Evolutionary conservation across 2,797 vertebrate species (phyloP).

Genomic region (Ptychadena robeensis): DNA sequence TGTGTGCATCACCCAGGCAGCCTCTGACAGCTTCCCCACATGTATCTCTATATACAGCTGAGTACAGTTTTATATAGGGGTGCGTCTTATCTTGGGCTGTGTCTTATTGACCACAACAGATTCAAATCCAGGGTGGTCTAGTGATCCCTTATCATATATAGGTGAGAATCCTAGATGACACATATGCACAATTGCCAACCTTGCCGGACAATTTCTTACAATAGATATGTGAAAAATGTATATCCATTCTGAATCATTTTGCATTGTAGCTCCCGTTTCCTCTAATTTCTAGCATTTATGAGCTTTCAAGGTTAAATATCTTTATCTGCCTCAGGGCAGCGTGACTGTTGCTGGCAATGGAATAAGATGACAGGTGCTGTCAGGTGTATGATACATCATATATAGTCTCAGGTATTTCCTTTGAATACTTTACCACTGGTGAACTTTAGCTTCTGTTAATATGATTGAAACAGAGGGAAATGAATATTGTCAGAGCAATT

Average conservation of each 20-base stretch:
- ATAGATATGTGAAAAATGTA: not conserved
- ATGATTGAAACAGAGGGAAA: constrained; percentile 84
- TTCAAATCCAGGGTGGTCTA: no score
- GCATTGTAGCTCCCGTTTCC: constrained; percentile 4
- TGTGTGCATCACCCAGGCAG: no score
- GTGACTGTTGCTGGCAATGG: constrained; percentile 64
- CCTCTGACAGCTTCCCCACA: no score
- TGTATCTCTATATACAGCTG: no score
- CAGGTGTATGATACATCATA: constrained; percentile 71
- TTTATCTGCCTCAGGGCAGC: constrained; percentile 26
- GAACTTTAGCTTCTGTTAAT: constrained; percentile 79
- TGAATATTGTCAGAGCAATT: constrained; percentile 84
- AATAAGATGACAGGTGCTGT: constrained; percentile 66
- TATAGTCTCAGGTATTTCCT: constrained; percentile 66
- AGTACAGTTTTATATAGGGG: no score
- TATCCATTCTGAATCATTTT: not conserved
- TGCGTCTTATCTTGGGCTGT: no score
- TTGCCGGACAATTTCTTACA: no score
- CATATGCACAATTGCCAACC: no score
- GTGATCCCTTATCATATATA: no score
- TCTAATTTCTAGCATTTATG: constrained; percentile 16
- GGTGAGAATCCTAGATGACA: no score
- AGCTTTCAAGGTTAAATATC: constrained; percentile 37
- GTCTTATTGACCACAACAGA: no score
- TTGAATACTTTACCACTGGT: constrained; percentile 76